Conservation (phyloP, 1,140 invertebrate genomes). For the Aleiodes sp. region DNA sequence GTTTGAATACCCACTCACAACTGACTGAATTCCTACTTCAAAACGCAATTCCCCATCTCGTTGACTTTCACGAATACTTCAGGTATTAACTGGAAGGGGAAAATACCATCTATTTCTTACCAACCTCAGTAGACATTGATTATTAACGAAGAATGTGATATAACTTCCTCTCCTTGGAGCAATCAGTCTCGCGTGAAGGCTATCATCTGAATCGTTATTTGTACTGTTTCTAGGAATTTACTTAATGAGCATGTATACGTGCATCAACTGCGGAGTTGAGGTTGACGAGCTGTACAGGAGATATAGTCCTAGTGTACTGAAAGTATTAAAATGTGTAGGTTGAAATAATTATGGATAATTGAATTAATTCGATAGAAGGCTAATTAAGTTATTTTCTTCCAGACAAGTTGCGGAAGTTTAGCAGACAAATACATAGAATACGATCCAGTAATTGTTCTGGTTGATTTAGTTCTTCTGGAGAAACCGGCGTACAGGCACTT, state of each 20-base stretch:
- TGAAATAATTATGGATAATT: neutral
- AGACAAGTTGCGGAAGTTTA: constrained; percentile 76
- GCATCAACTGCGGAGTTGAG: constrained; percentile 74
- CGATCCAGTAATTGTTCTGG: constrained; percentile 83
- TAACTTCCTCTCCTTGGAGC: constrained; percentile 16
- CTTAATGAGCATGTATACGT: constrained; percentile 63
- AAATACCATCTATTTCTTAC: neutral
- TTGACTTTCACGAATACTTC: no score
- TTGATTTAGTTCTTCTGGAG: constrained; percentile 83
- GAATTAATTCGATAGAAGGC: neutral
- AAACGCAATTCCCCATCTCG: no score
- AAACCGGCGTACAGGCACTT: constrained; percentile 84
- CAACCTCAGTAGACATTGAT: neutral
- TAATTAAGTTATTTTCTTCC: constrained; percentile 17
- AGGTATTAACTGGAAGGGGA: no score
- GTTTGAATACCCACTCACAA: neutral
- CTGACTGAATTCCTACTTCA: constrained; percentile 5
- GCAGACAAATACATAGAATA: constrained; percentile 92
- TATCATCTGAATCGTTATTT: neutral
- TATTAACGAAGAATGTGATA: neutral
- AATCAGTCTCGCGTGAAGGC: constrained; percentile 23
- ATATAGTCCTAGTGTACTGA: constrained; percentile 75
- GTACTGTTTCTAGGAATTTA: neutral
- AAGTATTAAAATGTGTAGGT: constrained; percentile 76
- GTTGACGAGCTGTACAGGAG: constrained; percentile 72